Evolutionary conservation across 2,113 vertebrate genomes (phyloP).

Genomic region (Misgurnus mizolepis): DNA sequence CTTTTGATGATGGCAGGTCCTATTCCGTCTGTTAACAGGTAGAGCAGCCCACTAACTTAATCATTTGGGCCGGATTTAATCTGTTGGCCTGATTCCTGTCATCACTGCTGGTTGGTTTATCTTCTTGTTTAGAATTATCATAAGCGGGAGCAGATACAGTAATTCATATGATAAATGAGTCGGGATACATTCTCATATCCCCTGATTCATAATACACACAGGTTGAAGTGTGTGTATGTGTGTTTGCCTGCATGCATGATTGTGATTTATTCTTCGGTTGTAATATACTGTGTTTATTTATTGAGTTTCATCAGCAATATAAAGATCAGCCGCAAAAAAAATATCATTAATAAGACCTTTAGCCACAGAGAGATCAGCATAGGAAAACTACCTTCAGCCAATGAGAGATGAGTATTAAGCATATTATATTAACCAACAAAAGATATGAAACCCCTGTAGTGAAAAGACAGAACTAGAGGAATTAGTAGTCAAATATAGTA

Average conservation of each 20-base stretch:
- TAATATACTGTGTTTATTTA: neutral
- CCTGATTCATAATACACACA: neutral
- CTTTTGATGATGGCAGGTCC: conserved; percentile 24
- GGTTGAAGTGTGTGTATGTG: neutral
- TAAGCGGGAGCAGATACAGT: conserved; percentile 11
- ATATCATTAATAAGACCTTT: conserved; percentile 13
- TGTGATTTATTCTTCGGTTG: neutral
- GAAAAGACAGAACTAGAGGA: neutral
- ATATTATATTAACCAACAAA: too few species aligned
- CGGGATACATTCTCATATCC: neutral
- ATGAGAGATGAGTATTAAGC: conserved; percentile 11
- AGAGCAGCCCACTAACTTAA: conserved; percentile 15
- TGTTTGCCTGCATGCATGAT: neutral
- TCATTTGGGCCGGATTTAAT: conserved; percentile 23
- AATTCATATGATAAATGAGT: conserved; percentile 21
- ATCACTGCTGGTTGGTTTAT: conserved; percentile 27
- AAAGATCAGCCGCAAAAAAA: neutral
- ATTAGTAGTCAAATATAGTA: neutral
- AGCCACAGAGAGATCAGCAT: conserved; percentile 1
- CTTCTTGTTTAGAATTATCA: conserved; percentile 19
- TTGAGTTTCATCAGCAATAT: conserved; percentile 15
- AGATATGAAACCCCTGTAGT: too few species aligned
- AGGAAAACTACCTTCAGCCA: neutral
- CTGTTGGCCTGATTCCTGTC: conserved; percentile 18
- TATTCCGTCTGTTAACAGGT: conserved; percentile 31